A percentile compares a stretch with the other conserved stretches of the same genome.
phyloP scores from a whole-genome alignment of 2,888 invertebrate genomes.

The Toxonevra muliebris region DNA sequence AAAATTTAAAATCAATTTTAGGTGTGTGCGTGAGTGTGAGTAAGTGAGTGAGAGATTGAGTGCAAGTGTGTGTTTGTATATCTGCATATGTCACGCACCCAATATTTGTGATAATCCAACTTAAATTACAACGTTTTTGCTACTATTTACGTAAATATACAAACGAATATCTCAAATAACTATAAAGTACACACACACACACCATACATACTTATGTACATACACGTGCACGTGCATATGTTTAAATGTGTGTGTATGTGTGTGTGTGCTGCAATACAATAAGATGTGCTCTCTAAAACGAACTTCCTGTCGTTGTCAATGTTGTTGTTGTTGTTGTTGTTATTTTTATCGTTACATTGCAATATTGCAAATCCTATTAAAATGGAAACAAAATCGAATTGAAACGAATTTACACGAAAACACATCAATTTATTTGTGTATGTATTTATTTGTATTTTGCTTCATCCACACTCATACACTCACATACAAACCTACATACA shows the following conservation, averaged over 20 bases:
- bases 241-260: background rate
- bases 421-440: slow-evolving; percentile 46
- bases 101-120: slow-evolving; percentile 10
- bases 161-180: too few species aligned
- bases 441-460: slow-evolving; percentile 55
- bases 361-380: slow-evolving; percentile 23
- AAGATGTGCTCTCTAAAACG: background rate
- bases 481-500: slow-evolving; percentile 6
- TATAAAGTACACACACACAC: background rate
- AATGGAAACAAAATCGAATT: slow-evolving; percentile 22
- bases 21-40: background rate
- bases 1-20: slow-evolving; percentile 8
- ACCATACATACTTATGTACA: background rate
- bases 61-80: too few species aligned
- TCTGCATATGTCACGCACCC: background rate
- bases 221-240: background rate
- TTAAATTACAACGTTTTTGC: slow-evolving; percentile 12
- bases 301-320: background rate
- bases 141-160: background rate
- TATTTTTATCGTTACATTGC: background rate
- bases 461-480: slow-evolving; percentile 42
- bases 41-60: background rate
- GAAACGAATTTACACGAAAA: slow-evolving; percentile 28
- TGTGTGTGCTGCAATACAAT: background rate
- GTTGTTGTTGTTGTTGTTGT: background rate